These are phyloP conservation scores for Henricia sp. DNA, from an alignment of 53 echinoderm and acorn worm genomes.

Conservation along the genomic window DNA sequence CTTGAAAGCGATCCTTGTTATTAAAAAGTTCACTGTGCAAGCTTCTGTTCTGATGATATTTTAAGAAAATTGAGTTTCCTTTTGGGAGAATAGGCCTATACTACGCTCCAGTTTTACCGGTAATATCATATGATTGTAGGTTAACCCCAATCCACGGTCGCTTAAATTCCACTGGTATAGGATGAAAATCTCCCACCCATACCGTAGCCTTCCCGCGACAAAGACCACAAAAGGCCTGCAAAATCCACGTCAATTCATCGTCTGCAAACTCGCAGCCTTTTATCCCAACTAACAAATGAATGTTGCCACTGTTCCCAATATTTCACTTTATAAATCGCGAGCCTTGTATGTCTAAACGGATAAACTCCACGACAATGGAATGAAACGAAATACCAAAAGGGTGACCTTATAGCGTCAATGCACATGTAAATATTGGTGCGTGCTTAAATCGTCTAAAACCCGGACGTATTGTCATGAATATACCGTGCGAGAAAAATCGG, in stretches of 20 bases:
- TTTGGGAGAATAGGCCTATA: too few species aligned
- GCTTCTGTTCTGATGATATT: too few species aligned
- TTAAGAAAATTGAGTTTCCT: too few species aligned
- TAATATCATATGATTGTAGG: not conserved
- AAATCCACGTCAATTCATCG: slow-evolving; percentile 45
- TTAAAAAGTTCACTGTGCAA: too few species aligned
- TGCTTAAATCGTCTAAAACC: too few species aligned
- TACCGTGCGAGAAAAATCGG: too few species aligned
- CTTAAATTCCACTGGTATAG: not conserved
- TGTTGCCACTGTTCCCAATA: slow-evolving; percentile 39
- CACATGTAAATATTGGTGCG: too few species aligned
- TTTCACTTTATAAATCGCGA: slow-evolving; percentile 36
- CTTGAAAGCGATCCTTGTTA: too few species aligned
- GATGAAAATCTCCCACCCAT: not conserved
- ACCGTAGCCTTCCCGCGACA: slow-evolving; percentile 35
- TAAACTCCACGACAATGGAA: not conserved
- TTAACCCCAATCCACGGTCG: slow-evolving; percentile 22
- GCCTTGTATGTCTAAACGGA: slow-evolving; percentile 13
- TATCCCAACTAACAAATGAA: slow-evolving; percentile 24
- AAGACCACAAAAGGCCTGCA: slow-evolving; percentile 5
- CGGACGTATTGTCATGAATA: too few species aligned
- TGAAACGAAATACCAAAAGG: not conserved
- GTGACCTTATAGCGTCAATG: slow-evolving; percentile 23
- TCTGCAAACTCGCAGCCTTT: slow-evolving; percentile 3
- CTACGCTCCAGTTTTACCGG: slow-evolving; percentile 31